Conservation (phyloP, 2,888 invertebrate genomes). For the Eulithis prunata region DNA sequence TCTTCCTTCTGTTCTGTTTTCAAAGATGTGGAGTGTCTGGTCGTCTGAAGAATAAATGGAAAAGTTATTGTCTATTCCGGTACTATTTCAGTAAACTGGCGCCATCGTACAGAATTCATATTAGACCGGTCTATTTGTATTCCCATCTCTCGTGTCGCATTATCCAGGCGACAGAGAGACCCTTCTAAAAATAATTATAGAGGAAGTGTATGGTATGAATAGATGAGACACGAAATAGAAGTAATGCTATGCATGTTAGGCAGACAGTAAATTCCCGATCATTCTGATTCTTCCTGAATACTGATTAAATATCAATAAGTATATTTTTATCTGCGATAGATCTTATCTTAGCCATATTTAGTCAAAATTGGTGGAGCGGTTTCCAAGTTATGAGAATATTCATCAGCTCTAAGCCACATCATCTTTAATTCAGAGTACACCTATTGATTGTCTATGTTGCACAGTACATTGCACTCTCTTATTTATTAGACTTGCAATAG, state of each 20-base stretch:
- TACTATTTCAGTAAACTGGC: conserved; percentile 16
- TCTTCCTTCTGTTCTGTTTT: no score
- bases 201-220: conserved; percentile 72
- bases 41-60: no score
- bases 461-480: conserved; percentile 24
- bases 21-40: no score
- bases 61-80: background rate
- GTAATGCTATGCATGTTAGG: conserved; percentile 57
- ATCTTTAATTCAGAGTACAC: conserved; percentile 36
- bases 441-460: conserved; percentile 41
- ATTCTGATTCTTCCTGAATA: background rate
- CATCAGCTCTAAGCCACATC: background rate
- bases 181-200: conserved; percentile 66
- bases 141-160: conserved; percentile 55
- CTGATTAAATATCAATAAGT: no score
- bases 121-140: conserved; percentile 57
- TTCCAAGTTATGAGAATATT: no score
- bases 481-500: background rate
- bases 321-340: no score
- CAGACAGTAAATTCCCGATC: conserved; percentile 25
- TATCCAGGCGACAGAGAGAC: conserved; percentile 65
- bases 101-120: conserved; percentile 44
- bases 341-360: no score
- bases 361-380: no score
- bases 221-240: conserved; percentile 65